Evolutionary conservation across 2,797 vertebrate species (phyloP).

Genomic region (Semaprochilodus insignis): DNA sequence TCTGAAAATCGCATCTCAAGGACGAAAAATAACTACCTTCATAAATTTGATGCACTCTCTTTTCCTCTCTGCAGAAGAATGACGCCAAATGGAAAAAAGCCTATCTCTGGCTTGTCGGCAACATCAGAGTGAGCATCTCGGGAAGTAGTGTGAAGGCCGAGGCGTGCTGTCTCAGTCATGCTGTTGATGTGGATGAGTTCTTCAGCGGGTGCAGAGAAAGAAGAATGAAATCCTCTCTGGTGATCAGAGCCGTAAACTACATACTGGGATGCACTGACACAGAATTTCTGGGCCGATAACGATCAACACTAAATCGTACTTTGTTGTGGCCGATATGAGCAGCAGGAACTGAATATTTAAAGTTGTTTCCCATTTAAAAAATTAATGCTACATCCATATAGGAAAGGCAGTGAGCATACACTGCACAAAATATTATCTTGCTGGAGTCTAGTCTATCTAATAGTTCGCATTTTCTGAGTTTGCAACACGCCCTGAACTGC

Average conservation of each 20-base stretch:
- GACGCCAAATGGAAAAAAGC: not conserved
- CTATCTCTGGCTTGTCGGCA: slow-evolving; percentile 2
- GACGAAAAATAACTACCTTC: slow-evolving; percentile 4
- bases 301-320: not conserved
- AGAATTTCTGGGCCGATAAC: not conserved
- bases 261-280: not conserved
- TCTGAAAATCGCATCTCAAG: slow-evolving; percentile 23
- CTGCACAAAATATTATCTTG: no score
- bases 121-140: slow-evolving; percentile 12
- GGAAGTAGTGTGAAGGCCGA: slow-evolving; percentile 16
- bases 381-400: no score
- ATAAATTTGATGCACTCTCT: not conserved
- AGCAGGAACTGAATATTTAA: no score
- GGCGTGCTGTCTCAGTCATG: not conserved
- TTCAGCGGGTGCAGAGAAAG: not conserved
- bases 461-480: no score
- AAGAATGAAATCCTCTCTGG: not conserved
- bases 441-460: no score
- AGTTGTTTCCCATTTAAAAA: no score
- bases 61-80: not conserved
- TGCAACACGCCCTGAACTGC: no score
- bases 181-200: not conserved
- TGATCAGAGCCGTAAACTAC: not conserved
- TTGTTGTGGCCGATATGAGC: not conserved
- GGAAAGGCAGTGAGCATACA: no score